Base-by-base conservation (phyloP, 2,113 vertebrate species). In the Abramis brama region DNA sequence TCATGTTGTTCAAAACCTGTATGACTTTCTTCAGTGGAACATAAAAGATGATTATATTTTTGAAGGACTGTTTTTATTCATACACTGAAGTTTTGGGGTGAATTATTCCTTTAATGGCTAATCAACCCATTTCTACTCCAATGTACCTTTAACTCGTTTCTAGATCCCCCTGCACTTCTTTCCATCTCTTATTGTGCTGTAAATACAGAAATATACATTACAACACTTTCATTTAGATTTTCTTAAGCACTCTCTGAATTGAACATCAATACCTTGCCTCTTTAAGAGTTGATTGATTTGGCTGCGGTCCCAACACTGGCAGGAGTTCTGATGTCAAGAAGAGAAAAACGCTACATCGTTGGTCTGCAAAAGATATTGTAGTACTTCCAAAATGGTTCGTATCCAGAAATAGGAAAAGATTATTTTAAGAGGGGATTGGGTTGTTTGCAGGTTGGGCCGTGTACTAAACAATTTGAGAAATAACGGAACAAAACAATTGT, bases 271-370 rank as follows among this genome's bases (percentile, higher is more conserved):
- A 71, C 50, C 59, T 87, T 78, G 73, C 73, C 55, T 79, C 76
- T 70, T 33, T 87, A 75, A 62, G 68, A 79, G 86, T 57, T 79
- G 64, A 84, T 79, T 84, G 81, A 84, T 84, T 83, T 84, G 75
- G 86, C 86, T 59, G 76, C 50, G 71, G n/a, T 83, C 81, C 74
- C 50, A 78, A 84, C 23, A 12, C 75, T 79, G 81, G 73, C 86
- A 77, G 23, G 15, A 52, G 21, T 83, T 87, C 74, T 78, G 47
- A n/a, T 64, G 8, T 70, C 45, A n/a, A 36, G 57, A 71, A 70
- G 6, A 80, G 60, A 79, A 85, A 57, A 66, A 79, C n/a, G 2
- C 62, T 17, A 47, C 12, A 25, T 71, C 52, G 83, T 50, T 64
- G 71, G 47, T 45, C 73, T 39, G 62, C 55, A 70, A 87, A 70